These are phyloP conservation scores for Micromesistius poutassou DNA, from an alignment of 2,797 vertebrate species.

Conservation along the genomic window DNA sequence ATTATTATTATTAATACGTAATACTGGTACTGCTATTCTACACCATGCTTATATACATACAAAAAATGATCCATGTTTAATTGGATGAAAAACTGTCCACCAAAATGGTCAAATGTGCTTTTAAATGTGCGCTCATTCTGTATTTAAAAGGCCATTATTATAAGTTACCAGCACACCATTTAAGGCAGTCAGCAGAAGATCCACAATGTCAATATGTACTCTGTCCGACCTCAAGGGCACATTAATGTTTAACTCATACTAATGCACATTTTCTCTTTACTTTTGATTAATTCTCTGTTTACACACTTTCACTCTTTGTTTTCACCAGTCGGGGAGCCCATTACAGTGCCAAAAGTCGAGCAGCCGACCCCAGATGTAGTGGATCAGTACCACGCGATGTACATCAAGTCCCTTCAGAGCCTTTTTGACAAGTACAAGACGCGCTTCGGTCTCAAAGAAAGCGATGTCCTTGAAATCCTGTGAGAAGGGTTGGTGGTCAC, in stretches of 20 bases:
- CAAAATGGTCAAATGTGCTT: not conserved
- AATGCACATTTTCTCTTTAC: not conserved
- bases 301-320: not conserved
- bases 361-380: conserved; percentile 81
- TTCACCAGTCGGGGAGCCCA: conserved; percentile 88
- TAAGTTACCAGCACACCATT: conserved; percentile 17
- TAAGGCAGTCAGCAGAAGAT: conserved; percentile 18
- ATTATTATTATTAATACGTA: not conserved
- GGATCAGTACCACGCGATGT: conserved; percentile 87
- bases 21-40: not conserved
- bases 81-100: not conserved
- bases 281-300: not conserved
- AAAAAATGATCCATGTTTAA: not conserved
- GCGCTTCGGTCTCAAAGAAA: conserved; percentile 84
- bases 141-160: not conserved
- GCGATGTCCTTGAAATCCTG: conserved; percentile 80
- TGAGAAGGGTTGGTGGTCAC: conserved; percentile 60
- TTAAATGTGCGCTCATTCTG: not conserved
- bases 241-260: conserved; percentile 29
- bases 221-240: conserved; percentile 1
- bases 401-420: conserved; percentile 81
- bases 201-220: conserved; percentile 29
- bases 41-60: not conserved
- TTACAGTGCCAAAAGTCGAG: conserved; percentile 88
- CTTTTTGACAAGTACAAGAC: conserved; percentile 93